Evolutionary conservation across 2,888 invertebrate genomes (phyloP), one percentile per base, ranked within the genome.

Genomic region (Ophion costatus): DNA sequence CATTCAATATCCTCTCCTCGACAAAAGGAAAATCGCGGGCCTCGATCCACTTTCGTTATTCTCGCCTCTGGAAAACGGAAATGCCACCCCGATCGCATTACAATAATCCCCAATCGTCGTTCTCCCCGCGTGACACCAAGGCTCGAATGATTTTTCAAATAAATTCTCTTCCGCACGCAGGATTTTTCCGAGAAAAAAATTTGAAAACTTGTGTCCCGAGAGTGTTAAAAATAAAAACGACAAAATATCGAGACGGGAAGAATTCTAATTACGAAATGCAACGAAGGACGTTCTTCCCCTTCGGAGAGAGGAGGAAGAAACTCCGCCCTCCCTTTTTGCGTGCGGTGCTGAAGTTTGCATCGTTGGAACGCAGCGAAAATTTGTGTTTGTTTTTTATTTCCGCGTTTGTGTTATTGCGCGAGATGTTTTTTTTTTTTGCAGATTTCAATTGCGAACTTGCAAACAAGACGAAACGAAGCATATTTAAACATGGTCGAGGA

Each of bases 21-120:
- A 51, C 51, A 51, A 51, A 51, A 51, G 51, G 51, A 51, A 51
- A 51, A 51, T 51, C 51, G 51, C 51, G 17, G 51, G 17, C 17
- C 51, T 51, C 51, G 51, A 51, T 51, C 51, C 51, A 51, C 51
- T 51, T 51, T 51, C 51, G 51, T 51, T 51, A 51, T 51, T 51
- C 51, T 51, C 51, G 17, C 51, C 51, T 51, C 51, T 51, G 5
- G 51, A 17, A 51, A 51, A 51, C 14, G 17, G 51, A 17, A 51
- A 51, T 5, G 17, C 5, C 5, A 11, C 51, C 9, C 0, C 51
- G 51, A 51, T 51, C 51, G 51, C 14, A 14, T 51, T 14, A 14
- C 51, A 17, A 14, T 51, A 51, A 51, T 51, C 51, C 11, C 51
- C 4, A 51, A 51, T 17, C 14, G 5, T 51, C 51, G 51, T 5